Evolutionary conservation across 2,888 invertebrate species (phyloP).

Genomic region (Leptopilina syphax): DNA sequence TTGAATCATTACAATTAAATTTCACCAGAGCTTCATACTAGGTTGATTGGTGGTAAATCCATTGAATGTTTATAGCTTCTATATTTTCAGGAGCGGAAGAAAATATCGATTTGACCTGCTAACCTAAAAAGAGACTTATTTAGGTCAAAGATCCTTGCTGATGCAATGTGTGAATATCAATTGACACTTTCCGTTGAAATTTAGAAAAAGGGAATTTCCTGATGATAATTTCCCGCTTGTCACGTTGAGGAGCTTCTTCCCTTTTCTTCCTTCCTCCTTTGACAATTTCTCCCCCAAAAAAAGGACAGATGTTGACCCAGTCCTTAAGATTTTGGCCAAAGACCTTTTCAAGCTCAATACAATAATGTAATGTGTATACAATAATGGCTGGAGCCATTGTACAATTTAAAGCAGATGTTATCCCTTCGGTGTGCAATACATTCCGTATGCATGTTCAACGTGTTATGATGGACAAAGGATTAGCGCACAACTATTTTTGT

Average conservation of each 20-base stretch:
- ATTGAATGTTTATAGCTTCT: not conserved
- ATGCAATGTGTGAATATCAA: constrained; percentile 22
- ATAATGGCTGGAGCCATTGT: constrained; percentile 14
- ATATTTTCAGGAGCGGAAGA: not conserved
- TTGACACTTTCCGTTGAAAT: constrained; percentile 20
- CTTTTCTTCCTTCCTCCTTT: constrained; percentile 16
- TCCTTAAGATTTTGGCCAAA: constrained; percentile 26
- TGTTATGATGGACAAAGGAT: constrained; percentile 27
- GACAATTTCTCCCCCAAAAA: not conserved
- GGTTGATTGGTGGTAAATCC: not conserved
- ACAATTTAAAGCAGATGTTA: constrained; percentile 35
- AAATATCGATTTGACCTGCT: constrained; percentile 28
- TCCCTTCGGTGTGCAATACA: constrained; percentile 18
- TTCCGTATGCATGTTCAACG: not conserved
- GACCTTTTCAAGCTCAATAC: constrained; percentile 7
- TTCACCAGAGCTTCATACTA: not conserved
- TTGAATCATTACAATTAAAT: not conserved
- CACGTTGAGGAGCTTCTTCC: constrained; percentile 1
- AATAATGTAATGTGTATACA: constrained; percentile 24
- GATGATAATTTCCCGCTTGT: not conserved
- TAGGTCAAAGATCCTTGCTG: constrained; percentile 12
- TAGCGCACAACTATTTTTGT: constrained; percentile 14
- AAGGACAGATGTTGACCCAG: constrained; percentile 34
- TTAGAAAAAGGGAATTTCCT: not conserved
- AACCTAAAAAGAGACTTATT: constrained; percentile 6